phyloP scores from a whole-genome alignment of 2,888 invertebrate species.

The Drosophila mayaguana region DNA sequence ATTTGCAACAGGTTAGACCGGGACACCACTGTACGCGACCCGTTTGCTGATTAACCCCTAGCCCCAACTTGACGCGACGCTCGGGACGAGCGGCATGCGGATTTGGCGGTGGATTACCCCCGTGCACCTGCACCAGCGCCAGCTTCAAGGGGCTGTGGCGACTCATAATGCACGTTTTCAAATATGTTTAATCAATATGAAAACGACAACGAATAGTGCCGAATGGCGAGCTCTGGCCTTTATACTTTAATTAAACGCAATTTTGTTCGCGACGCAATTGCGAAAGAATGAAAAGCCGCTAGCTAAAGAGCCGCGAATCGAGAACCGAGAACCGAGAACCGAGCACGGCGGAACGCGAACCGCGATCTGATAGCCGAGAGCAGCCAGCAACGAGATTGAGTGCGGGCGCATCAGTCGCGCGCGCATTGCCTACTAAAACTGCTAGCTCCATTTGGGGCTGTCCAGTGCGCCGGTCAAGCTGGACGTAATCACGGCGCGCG shows the following conservation, averaged over 20 bases:
- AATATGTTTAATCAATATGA: conserved; percentile 20
- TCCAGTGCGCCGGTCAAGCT: conserved; percentile 44
- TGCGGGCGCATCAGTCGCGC: conserved; percentile 76
- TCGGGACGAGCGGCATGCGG: conserved; percentile 9
- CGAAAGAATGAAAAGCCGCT: conserved; percentile 42
- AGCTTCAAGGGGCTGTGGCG: conserved; percentile 65
- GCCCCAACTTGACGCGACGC: conserved; percentile 67
- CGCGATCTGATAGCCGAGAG: conserved; percentile 17
- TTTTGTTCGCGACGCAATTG: conserved; percentile 75
- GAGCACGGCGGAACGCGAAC: conserved; percentile 14
- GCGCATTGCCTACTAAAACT: conserved; percentile 79
- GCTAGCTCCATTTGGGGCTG: conserved; percentile 15
- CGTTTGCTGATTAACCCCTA: conserved; percentile 83
- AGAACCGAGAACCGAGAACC: conserved; percentile 15
- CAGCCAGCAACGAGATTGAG: conserved; percentile 37
- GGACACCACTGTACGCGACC: conserved; percentile 85
- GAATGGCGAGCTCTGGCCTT: conserved; percentile 59
- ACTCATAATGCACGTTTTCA: conserved; percentile 51
- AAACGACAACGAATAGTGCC: conserved; percentile 13
- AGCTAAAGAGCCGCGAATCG: conserved; percentile 8
- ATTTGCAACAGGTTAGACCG: conserved; percentile 84
- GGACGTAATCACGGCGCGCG: conserved; percentile 77
- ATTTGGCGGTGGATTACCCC: conserved; percentile 6
- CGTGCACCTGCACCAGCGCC: conserved; percentile 72
- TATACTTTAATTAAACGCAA: conserved; percentile 79